Percentiles rank a stretch among this genome's conserved stretches.
Conservation (phyloP, 1,140 invertebrate genomes). For the Acromyrmex charruanus region DNA sequence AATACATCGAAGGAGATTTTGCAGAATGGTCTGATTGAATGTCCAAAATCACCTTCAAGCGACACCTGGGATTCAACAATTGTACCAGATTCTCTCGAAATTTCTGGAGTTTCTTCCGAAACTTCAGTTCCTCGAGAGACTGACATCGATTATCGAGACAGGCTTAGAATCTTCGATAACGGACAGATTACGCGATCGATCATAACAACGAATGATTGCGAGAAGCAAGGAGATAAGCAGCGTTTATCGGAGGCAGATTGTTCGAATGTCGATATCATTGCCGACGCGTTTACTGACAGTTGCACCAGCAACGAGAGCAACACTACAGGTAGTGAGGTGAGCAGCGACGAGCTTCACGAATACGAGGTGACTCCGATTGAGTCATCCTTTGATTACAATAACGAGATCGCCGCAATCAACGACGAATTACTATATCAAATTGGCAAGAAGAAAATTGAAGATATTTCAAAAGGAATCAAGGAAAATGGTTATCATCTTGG, state of each 20-base stretch:
- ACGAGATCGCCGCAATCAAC: conserved; percentile 42
- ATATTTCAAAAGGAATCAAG: conserved; percentile 2
- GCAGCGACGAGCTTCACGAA: conserved; percentile 83
- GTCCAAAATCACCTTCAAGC: not conserved
- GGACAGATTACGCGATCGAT: not conserved
- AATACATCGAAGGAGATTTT: not conserved
- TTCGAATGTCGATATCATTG: conserved; percentile 29
- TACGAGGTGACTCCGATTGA: conserved; percentile 72
- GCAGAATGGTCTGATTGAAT: not conserved
- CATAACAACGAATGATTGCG: conserved; percentile 16
- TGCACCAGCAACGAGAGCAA: conserved; percentile 79
- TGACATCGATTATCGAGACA: not conserved
- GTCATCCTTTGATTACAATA: not conserved
- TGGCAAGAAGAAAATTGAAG: conserved; percentile 5
- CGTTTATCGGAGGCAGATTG: conserved; percentile 54
- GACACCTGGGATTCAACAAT: conserved; percentile 74
- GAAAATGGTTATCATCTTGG: not conserved
- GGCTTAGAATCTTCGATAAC: not conserved
- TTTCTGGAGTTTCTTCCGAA: conserved; percentile 37
- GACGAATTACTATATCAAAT: conserved; percentile 43
- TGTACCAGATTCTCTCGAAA: conserved; percentile 83
- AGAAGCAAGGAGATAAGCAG: conserved; percentile 51
- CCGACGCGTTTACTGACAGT: conserved; percentile 68
- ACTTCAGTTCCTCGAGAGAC: not conserved
- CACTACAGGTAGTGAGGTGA: conserved; percentile 80